Evolutionary conservation across 2,113 vertebrate species (phyloP).

Genomic region (Aptenodytes patagonicus): DNA sequence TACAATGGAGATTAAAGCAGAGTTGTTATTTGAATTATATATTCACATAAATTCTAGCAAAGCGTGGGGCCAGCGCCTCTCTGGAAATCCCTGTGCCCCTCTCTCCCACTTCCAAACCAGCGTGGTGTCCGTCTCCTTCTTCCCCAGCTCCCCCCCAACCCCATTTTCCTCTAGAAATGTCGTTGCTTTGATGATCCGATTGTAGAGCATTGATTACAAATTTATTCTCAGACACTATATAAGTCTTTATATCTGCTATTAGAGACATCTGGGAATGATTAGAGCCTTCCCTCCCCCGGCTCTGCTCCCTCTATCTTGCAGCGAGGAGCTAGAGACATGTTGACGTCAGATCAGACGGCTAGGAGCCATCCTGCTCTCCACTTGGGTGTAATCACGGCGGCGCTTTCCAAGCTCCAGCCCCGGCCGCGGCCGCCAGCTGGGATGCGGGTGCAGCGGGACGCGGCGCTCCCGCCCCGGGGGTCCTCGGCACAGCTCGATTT

Average conservation of each 20-base stretch:
- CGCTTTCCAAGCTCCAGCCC: slow-evolving; percentile 63
- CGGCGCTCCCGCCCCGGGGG: neutral
- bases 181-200: slow-evolving; percentile 74
- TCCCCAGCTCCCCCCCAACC: neutral
- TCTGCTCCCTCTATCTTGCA: slow-evolving; percentile 73
- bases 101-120: neutral
- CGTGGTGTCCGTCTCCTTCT: neutral
- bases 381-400: slow-evolving; percentile 77
- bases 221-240: slow-evolving; percentile 78
- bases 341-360: slow-evolving; percentile 88
- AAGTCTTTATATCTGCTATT: slow-evolving; percentile 82
- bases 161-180: slow-evolving; percentile 44
- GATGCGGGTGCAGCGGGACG: slow-evolving; percentile 12
- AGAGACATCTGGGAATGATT: slow-evolving; percentile 89
- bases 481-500: neutral
- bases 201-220: slow-evolving; percentile 77
- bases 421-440: slow-evolving; percentile 65
- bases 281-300: slow-evolving; percentile 74
- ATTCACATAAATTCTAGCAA: slow-evolving; percentile 20
- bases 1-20: neutral
- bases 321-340: slow-evolving; percentile 73
- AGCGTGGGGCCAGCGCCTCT: neutral
- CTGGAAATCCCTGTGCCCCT: neutral
- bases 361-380: slow-evolving; percentile 79
- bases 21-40: slow-evolving; percentile 1